Evolutionary conservation across 1,140 invertebrate species (phyloP), one percentile per base, ranked within the genome.

Genomic region (Drusus annulatus): DNA sequence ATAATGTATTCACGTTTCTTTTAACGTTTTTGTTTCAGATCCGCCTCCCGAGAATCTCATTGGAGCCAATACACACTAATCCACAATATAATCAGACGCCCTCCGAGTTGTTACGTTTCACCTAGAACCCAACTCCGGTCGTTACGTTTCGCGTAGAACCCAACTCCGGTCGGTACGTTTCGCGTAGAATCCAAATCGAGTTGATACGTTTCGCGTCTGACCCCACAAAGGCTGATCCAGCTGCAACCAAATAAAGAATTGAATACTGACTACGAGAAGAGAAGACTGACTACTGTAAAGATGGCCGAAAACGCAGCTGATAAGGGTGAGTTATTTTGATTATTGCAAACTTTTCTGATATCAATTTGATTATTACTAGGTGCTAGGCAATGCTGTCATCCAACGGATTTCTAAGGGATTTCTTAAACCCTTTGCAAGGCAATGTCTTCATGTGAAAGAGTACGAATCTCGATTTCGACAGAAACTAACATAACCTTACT

Each of bases 21-120:
- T 36, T 19, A 28, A 76, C 56, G 56, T 76, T 63, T 45, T 15
- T 76, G 74, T 76, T 50, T 19, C 58, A 76, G 74, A 76, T 76
- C 56, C 31, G 21, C 56, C 73, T 19, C 52, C 52, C n/a, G 19
- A 25, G 15, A 28, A 45, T 69, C 31, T 2, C 23, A 28, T 21
- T n/a, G 1, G 2, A 56, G 19, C 60, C 23, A 7, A 10, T 6
- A 71, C 19, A 10, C 5, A 71, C 19, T 28, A 19, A 45, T 17
- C 45, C 50, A 25, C 50, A 52, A 17, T 71, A 50, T 28, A 28
- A 45, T 51, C 16, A 8, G 25, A 50, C 68, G 8, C 5, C 23
- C 36, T 23, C 50, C 19, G 17, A 51, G 36, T 13, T 50, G 15
- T 15, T 4, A 50, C 51, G 16, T 15, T 10, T 45, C 19, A 10